A percentile compares a stretch with the other conserved stretches of the same genome.
Conservation (phyloP, 2,888 invertebrate genomes). For the Agapostemon virescens region DNA sequence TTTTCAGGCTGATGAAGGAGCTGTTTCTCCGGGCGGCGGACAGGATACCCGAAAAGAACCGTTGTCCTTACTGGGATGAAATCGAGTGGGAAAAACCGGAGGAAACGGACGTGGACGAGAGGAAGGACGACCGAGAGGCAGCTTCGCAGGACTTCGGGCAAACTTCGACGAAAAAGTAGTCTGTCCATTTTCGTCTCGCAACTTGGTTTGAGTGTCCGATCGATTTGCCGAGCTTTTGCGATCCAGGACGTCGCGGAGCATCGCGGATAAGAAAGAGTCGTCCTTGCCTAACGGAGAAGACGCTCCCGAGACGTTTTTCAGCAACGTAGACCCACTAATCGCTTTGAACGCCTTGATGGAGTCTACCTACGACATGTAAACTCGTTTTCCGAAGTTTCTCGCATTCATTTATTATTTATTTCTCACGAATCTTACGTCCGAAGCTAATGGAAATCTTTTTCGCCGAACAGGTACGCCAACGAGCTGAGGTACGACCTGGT, state of each 20-base stretch:
- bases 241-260: background rate
- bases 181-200: background rate
- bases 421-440: background rate
- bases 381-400: background rate
- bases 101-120: background rate
- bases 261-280: background rate
- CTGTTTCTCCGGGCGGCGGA: slow-evolving; percentile 58
- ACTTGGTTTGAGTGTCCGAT: background rate
- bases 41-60: slow-evolving; percentile 57
- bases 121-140: background rate
- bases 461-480: slow-evolving; percentile 66
- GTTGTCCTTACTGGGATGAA: slow-evolving; percentile 67
- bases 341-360: slow-evolving; percentile 65
- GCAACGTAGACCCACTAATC: slow-evolving; percentile 18
- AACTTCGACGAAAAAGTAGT: slow-evolving; percentile 8
- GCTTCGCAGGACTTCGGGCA: background rate
- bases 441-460: background rate
- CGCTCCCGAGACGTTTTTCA: background rate
- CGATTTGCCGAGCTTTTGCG: background rate
- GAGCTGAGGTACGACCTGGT: slow-evolving; percentile 69
- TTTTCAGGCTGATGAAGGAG: slow-evolving; percentile 65
- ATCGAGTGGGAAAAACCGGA: slow-evolving; percentile 13
- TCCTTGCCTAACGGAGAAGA: background rate
- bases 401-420: background rate
- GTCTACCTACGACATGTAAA: slow-evolving; percentile 70